Evolutionary conservation across 2,888 invertebrate species (phyloP), one percentile per base, ranked within the genome.

Genomic region (Heliothis peltigera): DNA sequence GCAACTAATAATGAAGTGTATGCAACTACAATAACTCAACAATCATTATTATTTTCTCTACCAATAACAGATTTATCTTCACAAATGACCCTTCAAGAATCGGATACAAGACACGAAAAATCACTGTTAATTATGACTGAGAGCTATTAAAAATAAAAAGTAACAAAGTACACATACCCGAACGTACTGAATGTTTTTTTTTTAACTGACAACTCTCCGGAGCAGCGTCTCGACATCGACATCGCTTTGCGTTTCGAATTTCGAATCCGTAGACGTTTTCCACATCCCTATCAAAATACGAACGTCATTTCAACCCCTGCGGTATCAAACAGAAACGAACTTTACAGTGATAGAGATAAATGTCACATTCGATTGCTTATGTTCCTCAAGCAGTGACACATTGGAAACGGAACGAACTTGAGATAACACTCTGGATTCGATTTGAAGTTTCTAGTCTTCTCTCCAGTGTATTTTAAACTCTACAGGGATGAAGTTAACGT

Each of bases 341-440:
- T 82, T 77, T 84, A 82, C 69, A 8, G 0, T 28, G 60, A 77
- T 78, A 56, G 58, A 62, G 73, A 80, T 89, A 89, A 84, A 85
- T 77, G 70, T 85, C 76, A 83, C 84, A 82, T 84, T 90, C 74
- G 80, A 82, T 80, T 81, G 77, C 74, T 71, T 69, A 53, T 72
- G 73, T 70, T 60, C 73, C 74, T 79, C 78, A 75, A 82, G 64
- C 85, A 86, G 83, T 84, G 85, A 86, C 87, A 81, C 84, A 84
- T 86, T 87, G 84, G 85, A 87, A 88, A 86, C 84, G 84, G 85
- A 86, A 86, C 81, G 85, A 81, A 85, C 86, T 87, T 81, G 87
- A 92, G 92, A 92, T 92, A 91, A 91, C 89, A 90, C 85, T 84
- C 84, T 83, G 88, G 88, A 91, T 89, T 89, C 86, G 83, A 89